These are phyloP conservation scores for Pristionchus mayeri DNA, from an alignment of 2,888 invertebrate genomes.

Conservation along the genomic window DNA sequence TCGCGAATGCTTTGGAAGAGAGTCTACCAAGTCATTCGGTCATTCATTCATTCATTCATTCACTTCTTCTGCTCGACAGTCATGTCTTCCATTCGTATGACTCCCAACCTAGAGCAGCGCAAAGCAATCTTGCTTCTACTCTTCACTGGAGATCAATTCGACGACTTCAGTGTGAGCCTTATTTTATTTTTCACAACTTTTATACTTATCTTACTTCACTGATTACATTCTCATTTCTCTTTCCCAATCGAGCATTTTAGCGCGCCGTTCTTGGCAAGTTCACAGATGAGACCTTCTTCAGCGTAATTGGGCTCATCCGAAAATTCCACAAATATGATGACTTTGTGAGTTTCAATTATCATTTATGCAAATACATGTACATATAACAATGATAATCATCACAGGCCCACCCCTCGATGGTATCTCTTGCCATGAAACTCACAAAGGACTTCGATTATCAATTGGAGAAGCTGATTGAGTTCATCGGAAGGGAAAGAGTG, in stretches of 20 bases:
- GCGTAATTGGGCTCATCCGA: background rate
- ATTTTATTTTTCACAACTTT: background rate
- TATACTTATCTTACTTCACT: too few species aligned
- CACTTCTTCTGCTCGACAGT: too few species aligned
- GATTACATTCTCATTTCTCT: too few species aligned
- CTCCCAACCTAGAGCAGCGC: background rate
- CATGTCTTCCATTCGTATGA: background rate
- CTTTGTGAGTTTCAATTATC: background rate
- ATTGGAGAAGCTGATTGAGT: background rate
- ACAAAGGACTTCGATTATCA: background rate
- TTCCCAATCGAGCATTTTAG: background rate
- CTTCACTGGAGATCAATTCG: background rate
- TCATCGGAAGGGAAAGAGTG: background rate
- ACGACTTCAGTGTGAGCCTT: background rate
- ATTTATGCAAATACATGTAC: background rate
- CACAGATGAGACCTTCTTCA: background rate
- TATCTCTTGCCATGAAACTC: background rate
- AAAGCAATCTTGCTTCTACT: background rate
- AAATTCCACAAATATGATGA: background rate
- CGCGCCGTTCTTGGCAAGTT: background rate
- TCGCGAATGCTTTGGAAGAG: too few species aligned
- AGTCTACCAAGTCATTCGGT: too few species aligned
- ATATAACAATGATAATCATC: background rate
- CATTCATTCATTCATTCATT: too few species aligned
- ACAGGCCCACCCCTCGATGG: background rate